These are phyloP conservation scores for Passerina amoena DNA, from an alignment of 2,113 vertebrate genomes.

Conservation along the genomic window DNA sequence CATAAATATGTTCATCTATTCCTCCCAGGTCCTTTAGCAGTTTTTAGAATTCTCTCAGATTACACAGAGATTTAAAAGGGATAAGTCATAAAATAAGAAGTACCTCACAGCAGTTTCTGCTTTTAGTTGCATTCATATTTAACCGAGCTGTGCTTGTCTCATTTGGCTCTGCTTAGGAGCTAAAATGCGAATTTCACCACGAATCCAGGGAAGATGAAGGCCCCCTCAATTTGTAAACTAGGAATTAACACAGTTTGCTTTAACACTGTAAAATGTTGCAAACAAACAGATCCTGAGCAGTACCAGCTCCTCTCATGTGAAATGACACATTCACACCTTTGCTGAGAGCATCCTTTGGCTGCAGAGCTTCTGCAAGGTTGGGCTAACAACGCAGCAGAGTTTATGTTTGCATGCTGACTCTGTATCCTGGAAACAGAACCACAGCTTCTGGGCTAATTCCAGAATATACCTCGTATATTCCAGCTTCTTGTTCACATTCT, in stretches of 20 bases:
- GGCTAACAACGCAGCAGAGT: background rate
- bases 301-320: background rate
- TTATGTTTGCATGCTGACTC: background rate
- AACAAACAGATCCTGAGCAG: slow-evolving; percentile 30
- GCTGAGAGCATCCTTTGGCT: background rate
- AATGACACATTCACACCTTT: slow-evolving; percentile 43
- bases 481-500: background rate
- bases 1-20: background rate
- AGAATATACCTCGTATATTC: background rate
- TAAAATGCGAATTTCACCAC: rapidly evolving
- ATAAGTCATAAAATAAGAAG: background rate
- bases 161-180: background rate
- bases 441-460: background rate
- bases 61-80: background rate
- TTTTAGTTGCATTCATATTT: background rate
- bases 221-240: background rate
- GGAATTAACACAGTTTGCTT: slow-evolving; percentile 1
- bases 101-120: background rate
- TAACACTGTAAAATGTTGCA: background rate
- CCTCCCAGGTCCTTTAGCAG: background rate
- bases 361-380: background rate
- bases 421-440: background rate
- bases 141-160: background rate
- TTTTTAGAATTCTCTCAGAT: background rate
- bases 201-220: background rate